Base-by-base conservation (phyloP, 2,888 invertebrate species). In the Andrena chrysosceles region DNA sequence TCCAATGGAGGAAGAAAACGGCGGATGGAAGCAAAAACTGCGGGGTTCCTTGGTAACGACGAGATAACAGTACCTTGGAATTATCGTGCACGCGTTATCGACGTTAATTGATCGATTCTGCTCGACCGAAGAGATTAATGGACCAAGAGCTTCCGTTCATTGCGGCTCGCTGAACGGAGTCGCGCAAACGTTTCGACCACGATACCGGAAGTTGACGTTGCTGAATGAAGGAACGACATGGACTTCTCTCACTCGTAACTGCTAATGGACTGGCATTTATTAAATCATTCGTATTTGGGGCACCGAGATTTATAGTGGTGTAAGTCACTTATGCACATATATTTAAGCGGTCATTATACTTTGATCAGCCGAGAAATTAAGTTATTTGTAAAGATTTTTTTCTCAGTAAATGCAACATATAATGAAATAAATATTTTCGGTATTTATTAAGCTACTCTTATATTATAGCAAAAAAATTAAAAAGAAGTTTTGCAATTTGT, bases 21-120 rank as follows among this genome's bases (percentile, higher is more conserved):
- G 23, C 13, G 10, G 16, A 49, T 3, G 13, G 16, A 0, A 35
- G 60, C 20, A 63, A 66, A 64, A 48, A 20, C n/a, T 6, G 33
- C 3, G 33, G 48, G 54, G 7, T 42, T 35, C 31, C 59, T 10
- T 42, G 64, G 26, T 52, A 64, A 66, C n/a, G 63, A 74, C 7
- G 52, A 48, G 31, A 20, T 20, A 26, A 10, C 4, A 33, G 48
- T 63, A 63, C 60, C 33, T 60, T n/a, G 31, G 62, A 56, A 80
- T 87, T 80, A 85, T 67, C 67, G 75, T 77, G 72, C 48, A 64
- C 33, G 23, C 63, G 26, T 84, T 75, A 78, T 77, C 80, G 64
- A 68, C 70, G 66, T 84, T 84, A 87, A 86, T 86, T 75, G 77
- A 86, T 84, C 66, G 59, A 84, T 73, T 13, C 59, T 29, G 66